Evolutionary conservation across 2,113 vertebrate species (phyloP).

Genomic region (Elaphurus davidianus): DNA sequence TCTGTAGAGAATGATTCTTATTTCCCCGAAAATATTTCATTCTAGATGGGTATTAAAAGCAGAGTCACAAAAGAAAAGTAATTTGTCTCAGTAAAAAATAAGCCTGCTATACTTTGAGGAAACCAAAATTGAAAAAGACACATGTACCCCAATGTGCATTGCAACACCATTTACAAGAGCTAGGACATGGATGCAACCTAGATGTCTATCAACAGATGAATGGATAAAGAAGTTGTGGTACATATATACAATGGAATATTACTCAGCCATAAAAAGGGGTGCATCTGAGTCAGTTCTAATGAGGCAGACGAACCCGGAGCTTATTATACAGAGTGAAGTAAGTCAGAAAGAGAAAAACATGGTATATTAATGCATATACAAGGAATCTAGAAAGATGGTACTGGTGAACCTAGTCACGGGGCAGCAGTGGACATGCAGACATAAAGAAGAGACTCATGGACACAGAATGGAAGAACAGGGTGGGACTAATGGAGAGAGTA

Average conservation of each 20-base stretch:
- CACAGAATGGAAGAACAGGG: neutral
- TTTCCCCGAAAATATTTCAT: neutral
- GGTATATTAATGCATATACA: neutral
- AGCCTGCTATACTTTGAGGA: neutral
- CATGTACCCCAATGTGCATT: neutral
- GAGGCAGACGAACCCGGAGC: neutral
- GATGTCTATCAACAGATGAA: neutral
- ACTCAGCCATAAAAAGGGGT: neutral
- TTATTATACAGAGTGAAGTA: neutral
- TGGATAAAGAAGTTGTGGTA: neutral
- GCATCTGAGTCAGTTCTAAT: neutral
- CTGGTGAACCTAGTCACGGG: neutral
- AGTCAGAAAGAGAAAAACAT: neutral
- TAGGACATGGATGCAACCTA: neutral
- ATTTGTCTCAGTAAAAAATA: neutral
- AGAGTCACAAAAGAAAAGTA: neutral
- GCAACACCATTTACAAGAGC: neutral
- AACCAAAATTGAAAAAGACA: neutral
- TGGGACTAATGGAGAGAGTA: neutral
- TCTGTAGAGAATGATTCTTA: neutral
- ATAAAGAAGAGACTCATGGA: neutral
- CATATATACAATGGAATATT: neutral
- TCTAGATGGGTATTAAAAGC: neutral
- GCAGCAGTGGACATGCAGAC: neutral
- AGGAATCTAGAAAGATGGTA: neutral